Conservation (phyloP, 2,113 vertebrate species). For the Bos taurus region ARS-UCD2.0 NC_037336.1:37674001-37674500, state of each 20-base stretch:
- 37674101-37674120: neutral
- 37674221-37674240: neutral
- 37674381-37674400: neutral
- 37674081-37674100: neutral
- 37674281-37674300: neutral
- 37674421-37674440: neutral
- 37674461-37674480: neutral
- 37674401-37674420: neutral
- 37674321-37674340: neutral
- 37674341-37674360: neutral
- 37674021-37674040: neutral
- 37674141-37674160: neutral
- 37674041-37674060: neutral
- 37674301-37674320: neutral
- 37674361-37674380: neutral
- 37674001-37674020: neutral
- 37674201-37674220: neutral
- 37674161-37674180: neutral
- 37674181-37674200: neutral
- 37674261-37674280: neutral
- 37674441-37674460: neutral
- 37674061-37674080: neutral
- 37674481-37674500: neutral
- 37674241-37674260: conserved; percentile 7
- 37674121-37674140: neutral